Percentiles rank a stretch among this genome's conserved stretches.
phyloP scores from a whole-genome alignment of 2,888 invertebrate species.

The Pycnomerus fuliginosus region DNA sequence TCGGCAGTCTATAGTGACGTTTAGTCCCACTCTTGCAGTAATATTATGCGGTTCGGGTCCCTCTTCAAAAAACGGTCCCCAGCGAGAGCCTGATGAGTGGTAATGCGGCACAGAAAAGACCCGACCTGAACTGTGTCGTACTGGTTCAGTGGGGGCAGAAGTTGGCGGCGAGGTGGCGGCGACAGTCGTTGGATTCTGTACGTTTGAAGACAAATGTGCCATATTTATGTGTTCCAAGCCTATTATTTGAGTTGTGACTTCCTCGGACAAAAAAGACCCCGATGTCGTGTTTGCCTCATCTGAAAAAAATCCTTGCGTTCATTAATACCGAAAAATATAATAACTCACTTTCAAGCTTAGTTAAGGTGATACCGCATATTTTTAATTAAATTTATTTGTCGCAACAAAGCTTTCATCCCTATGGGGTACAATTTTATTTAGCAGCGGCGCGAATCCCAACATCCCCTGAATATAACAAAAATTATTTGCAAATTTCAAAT shows the following conservation, averaged over 20 bases:
- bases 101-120: conserved; percentile 44
- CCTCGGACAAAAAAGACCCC: conserved; percentile 10
- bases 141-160: conserved; percentile 30
- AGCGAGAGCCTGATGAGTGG: conserved; percentile 55
- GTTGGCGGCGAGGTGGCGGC: conserved; percentile 12
- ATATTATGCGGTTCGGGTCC: conserved; percentile 58
- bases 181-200: conserved; percentile 5
- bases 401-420: background rate
- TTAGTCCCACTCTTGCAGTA: conserved; percentile 60
- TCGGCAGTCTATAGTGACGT: conserved; percentile 60
- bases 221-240: conserved; percentile 8
- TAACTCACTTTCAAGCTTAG: background rate
- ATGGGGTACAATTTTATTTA: too few relatives aligned
- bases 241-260: conserved; percentile 9
- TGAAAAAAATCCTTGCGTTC: too few relatives aligned
- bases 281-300: conserved; percentile 4
- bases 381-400: conserved; percentile 1
- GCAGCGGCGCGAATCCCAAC: too few relatives aligned
- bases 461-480: too few relatives aligned
- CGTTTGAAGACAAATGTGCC: conserved; percentile 14
- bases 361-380: background rate
- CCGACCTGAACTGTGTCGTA: conserved; percentile 41
- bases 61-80: conserved; percentile 67
- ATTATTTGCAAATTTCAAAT: too few relatives aligned
- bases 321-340: too few relatives aligned